Evolutionary conservation across 2,888 invertebrate genomes (phyloP).

Genomic region (Ypsolopha sequella): DNA sequence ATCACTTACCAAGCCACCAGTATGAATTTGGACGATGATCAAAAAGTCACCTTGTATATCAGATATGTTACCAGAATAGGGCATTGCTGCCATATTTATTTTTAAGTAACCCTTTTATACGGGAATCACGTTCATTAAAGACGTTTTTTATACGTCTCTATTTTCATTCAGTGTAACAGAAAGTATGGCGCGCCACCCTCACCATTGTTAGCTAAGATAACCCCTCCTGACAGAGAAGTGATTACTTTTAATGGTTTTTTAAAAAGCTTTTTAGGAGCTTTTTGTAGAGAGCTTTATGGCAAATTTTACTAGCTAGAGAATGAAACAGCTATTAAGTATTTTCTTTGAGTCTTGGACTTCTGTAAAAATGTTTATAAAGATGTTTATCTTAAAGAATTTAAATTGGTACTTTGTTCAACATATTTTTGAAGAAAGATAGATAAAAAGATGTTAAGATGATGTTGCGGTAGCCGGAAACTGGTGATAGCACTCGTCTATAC

Average conservation of each 20-base stretch:
- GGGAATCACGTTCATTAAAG: constrained; percentile 65
- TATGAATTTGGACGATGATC: too few relatives aligned
- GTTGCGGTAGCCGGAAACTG: too few relatives aligned
- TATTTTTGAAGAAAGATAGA: too few relatives aligned
- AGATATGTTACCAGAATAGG: neutral
- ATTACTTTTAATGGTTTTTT: neutral
- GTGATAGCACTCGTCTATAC: too few relatives aligned
- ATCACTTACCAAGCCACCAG: too few relatives aligned
- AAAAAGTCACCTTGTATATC: too few relatives aligned
- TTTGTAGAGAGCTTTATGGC: neutral
- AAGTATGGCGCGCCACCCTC: neutral
- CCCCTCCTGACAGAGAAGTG: neutral
- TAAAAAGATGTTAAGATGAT: too few relatives aligned
- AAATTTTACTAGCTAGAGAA: neutral
- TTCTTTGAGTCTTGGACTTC: neutral
- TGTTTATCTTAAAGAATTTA: too few relatives aligned
- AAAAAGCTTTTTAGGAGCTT: neutral
- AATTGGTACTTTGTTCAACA: too few relatives aligned
- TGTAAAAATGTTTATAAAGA: too few relatives aligned
- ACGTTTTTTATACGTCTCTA: constrained; percentile 55
- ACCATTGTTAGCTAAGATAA: constrained; percentile 5
- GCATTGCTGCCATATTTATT: constrained; percentile 32
- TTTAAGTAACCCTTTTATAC: constrained; percentile 64
- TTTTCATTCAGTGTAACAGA: constrained; percentile 7
- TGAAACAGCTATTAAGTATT: neutral